Evolutionary conservation across 2,888 invertebrate genomes (phyloP), one percentile per base, ranked within the genome.

Genomic region (Melipona bicolor): DNA sequence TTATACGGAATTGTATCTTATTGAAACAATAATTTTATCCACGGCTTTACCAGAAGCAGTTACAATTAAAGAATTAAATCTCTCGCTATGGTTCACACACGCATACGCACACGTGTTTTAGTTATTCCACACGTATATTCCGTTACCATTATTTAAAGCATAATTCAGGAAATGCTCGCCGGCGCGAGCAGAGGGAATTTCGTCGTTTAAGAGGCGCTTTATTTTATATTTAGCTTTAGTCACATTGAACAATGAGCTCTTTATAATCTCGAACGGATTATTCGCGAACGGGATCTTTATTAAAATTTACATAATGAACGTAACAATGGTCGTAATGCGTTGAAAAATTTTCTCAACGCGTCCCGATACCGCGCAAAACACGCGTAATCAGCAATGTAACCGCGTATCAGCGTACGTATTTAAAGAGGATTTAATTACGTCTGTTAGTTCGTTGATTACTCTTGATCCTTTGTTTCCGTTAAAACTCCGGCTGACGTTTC

Each of bases 381-480:
- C 24, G 36, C 19, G n/a, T n/a, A 36, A 65, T 24, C 13, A 21
- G 2, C 21, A 24, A 43, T 52, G 62, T 43, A 73, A 56, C 17
- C 54, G 15, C 19, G 68, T 15, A 64, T 32, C 49, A n/a, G 49
- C 36, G 24, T 68, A 70, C 36, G 19, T 59, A 65, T 81, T 83
- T 77, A 56, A 79, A 80, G 79, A 74, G 67, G 74, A 72, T 81
- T 87, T 85, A 76, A 87, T 85, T 87, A 78, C 80, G 71, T 79
- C 76, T 79, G 70, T 78, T 83, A 78, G 77, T 83, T 77, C 76
- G 62, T 61, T 52, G 76, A 81, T 85, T 79, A 85, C 81, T 83
- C 74, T 11, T 73, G 70, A 59, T 85, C 69, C 84, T 81, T 86
- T 86, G 74, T 77, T 77, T 88, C 83, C 86, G 81, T 88, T 88